Percentiles rank a stretch among this genome's conserved stretches.
phyloP scores from a whole-genome alignment of 2,888 invertebrate genomes.

The Cryptus armator region DNA sequence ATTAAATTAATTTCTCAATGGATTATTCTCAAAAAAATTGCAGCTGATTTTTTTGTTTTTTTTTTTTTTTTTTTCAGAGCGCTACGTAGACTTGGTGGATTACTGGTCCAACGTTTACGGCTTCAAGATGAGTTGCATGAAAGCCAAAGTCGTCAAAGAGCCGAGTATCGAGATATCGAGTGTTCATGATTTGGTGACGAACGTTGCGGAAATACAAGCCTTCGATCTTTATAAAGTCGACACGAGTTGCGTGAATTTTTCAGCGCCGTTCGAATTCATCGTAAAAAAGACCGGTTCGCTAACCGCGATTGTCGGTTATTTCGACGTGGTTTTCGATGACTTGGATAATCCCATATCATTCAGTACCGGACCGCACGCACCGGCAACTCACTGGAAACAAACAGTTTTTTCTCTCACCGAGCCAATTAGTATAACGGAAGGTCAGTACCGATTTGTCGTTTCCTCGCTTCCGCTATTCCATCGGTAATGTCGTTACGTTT shows the following conservation, averaged over 20 bases:
- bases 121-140: constrained; percentile 97
- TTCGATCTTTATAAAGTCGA: constrained; percentile 92
- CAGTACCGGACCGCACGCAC: constrained; percentile 91
- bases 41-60: constrained; percentile 37
- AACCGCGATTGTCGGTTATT: constrained; percentile 95
- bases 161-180: constrained; percentile 89
- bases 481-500: neutral
- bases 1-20: too few relatives aligned
- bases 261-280: constrained; percentile 89
- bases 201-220: constrained; percentile 80
- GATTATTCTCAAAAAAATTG: neutral
- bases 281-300: constrained; percentile 89
- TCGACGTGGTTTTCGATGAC: constrained; percentile 95
- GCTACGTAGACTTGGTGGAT: constrained; percentile 90
- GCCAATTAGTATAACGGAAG: constrained; percentile 90
- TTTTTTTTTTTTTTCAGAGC: constrained; percentile 86
- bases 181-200: constrained; percentile 81
- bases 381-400: constrained; percentile 97
- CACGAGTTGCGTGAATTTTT: constrained; percentile 90
- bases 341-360: constrained; percentile 89
- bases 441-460: constrained; percentile 79
- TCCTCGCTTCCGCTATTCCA: too few relatives aligned
- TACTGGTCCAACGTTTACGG: constrained; percentile 98
- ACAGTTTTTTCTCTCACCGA: constrained; percentile 94
- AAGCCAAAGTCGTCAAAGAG: constrained; percentile 93